Evolutionary conservation across 2,797 vertebrate genomes (phyloP), one percentile per base, ranked within the genome.

Genomic region (Erpetoichthys calabaricus): DNA sequence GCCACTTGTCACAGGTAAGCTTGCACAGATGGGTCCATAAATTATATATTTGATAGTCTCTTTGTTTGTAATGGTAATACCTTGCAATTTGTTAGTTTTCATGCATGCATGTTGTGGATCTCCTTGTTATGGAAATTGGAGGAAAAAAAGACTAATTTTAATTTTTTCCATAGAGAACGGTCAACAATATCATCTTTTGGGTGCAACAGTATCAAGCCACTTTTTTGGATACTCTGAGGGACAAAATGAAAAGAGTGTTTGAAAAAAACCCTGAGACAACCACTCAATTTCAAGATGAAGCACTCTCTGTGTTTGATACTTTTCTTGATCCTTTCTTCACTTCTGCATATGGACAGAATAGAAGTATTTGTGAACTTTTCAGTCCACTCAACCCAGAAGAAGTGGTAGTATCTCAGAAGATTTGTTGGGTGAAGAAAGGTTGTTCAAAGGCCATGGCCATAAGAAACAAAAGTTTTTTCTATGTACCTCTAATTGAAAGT

Each of bases 401-500:
- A 63, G 50, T 47, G 5, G 57, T 59, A 45, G 56, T 59, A 5
- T 62, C 61, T 45, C 61, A 62, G 61, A 62, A 51, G 47, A 62
- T 59, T 56, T 62, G 57, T 45, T 45, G 52, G 57, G 57, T 62
- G 7, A 62, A 56, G 47, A 54, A 50, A 45, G 61, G 61, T 51
- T 4, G 4, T 62, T 59, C 61, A 62, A 59, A 41, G 47, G 61
- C 62, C 43, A 62, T 61, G 60, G 56, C 60, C 56, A 61, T 53
- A 57, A 45, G 50, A 61, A 61, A 61, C 44, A 61, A 43, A 61
- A 51, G 57, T 51, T 62, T 62, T 61, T 61, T 5, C 49, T 61
- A 61, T 64, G 51, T 64, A 55, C 50, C 56, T 10, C 59, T 60
- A 42, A 64, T 64, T 64, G 42, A 64, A 58, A 57, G 62, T 55